phyloP scores from a whole-genome alignment of 2,113 vertebrate species.

The Campylomormyrus tamandua region DNA sequence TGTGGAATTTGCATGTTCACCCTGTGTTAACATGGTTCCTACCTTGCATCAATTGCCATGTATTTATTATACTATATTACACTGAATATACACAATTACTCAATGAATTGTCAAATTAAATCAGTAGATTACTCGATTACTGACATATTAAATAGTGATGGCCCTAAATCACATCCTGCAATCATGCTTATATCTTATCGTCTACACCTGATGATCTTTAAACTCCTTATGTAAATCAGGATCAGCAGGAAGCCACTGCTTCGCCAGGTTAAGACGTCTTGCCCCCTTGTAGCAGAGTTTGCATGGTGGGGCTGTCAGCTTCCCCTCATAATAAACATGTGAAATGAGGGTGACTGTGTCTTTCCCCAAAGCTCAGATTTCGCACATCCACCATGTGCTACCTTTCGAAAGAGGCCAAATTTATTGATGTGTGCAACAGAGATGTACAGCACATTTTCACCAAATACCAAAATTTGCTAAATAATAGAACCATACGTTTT shows the following conservation, averaged over 20 bases:
- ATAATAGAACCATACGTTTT: background rate
- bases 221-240: background rate
- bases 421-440: background rate
- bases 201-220: background rate
- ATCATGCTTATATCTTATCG: background rate
- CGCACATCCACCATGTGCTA: background rate
- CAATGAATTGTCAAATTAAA: background rate
- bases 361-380: background rate
- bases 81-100: background rate
- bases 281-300: background rate
- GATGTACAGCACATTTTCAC: background rate
- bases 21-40: too few species aligned
- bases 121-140: background rate
- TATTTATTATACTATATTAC: background rate
- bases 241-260: background rate
- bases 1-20: background rate
- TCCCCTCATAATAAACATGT: background rate
- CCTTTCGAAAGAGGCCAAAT: background rate
- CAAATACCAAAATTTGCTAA: background rate
- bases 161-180: background rate
- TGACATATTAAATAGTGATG: background rate
- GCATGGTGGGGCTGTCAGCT: background rate
- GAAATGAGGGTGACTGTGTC: background rate
- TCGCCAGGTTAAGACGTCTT: too few species aligned
- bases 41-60: background rate